These are phyloP conservation scores for Pseudobourletiella spinata DNA, from an alignment of 1,140 invertebrate species.

Conservation along the genomic window DNA sequence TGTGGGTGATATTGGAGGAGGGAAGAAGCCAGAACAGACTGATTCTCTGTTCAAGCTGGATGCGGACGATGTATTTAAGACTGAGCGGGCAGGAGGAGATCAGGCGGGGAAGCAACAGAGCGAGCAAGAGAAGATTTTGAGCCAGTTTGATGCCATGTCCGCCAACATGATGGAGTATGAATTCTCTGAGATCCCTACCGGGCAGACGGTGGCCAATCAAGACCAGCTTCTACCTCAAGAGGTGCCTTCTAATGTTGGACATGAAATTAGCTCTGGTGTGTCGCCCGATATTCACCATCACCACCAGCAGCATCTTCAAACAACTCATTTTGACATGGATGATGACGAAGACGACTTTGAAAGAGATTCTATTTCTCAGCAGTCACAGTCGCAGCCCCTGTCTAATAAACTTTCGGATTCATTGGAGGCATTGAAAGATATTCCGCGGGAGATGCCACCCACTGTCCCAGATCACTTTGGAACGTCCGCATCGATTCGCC, in stretches of 20 bases:
- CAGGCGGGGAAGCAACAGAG: neutral
- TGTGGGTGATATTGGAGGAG: conserved; percentile 9
- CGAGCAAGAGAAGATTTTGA: neutral
- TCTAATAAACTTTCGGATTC: conserved; percentile 24
- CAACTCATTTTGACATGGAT: neutral
- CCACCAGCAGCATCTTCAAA: conserved; percentile 4
- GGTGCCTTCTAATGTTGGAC: neutral
- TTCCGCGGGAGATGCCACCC: conserved; percentile 18
- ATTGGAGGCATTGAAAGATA: conserved; percentile 13
- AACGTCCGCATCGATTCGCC: neutral
- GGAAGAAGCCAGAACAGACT: neutral
- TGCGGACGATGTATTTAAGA: neutral
- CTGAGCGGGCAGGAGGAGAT: neutral
- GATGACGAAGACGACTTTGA: conserved; percentile 13
- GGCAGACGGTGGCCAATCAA: neutral
- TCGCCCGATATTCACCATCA: neutral
- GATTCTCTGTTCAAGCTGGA: conserved; percentile 1
- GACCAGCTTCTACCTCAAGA: neutral
- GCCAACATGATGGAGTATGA: conserved; percentile 22
- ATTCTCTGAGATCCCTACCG: too few species aligned
- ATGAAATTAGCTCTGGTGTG: neutral
- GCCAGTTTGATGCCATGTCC: conserved; percentile 18
- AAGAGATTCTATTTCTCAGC: neutral
- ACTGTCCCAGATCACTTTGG: conserved; percentile 24
- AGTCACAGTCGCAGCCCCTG: conserved; percentile 11